Conservation (phyloP, 2,113 vertebrate species). For the Donacobius atricapilla region DNA sequence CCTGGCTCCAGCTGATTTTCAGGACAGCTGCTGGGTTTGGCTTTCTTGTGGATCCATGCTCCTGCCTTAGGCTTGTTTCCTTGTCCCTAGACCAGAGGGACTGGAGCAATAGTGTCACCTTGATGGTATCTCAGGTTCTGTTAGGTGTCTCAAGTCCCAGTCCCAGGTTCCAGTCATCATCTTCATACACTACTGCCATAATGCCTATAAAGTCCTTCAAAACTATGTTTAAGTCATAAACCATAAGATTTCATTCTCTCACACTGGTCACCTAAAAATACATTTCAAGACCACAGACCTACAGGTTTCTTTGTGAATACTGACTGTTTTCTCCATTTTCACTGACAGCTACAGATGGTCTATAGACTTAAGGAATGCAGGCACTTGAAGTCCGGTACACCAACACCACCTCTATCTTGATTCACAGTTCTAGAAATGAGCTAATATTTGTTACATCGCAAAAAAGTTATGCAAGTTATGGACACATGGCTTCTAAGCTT, state of each 20-base stretch:
- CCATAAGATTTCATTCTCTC: not conserved
- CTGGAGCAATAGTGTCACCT: too few relatives aligned
- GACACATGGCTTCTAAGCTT: not conserved
- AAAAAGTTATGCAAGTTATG: not conserved
- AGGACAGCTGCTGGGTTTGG: too few relatives aligned
- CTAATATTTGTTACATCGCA: not conserved
- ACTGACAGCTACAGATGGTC: accelerated
- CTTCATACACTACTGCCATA: accelerated
- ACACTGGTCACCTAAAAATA: not conserved
- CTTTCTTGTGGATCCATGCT: too few relatives aligned
- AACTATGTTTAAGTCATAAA: not conserved
- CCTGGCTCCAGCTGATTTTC: too few relatives aligned
- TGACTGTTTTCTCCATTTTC: not conserved
- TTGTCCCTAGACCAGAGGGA: too few relatives aligned
- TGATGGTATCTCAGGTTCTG: too few relatives aligned
- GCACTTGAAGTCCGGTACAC: not conserved
- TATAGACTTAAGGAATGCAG: not conserved
- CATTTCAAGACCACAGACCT: not conserved
- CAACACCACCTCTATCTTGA: accelerated
- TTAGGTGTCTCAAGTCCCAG: too few relatives aligned
- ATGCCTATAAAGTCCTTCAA: not conserved
- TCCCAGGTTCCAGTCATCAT: too few relatives aligned
- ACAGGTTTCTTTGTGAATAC: not conserved
- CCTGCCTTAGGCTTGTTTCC: too few relatives aligned
- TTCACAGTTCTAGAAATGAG: not conserved